These are phyloP conservation scores for Cyaniris semiargus DNA, from an alignment of 2,888 invertebrate genomes.

Conservation along the genomic window DNA sequence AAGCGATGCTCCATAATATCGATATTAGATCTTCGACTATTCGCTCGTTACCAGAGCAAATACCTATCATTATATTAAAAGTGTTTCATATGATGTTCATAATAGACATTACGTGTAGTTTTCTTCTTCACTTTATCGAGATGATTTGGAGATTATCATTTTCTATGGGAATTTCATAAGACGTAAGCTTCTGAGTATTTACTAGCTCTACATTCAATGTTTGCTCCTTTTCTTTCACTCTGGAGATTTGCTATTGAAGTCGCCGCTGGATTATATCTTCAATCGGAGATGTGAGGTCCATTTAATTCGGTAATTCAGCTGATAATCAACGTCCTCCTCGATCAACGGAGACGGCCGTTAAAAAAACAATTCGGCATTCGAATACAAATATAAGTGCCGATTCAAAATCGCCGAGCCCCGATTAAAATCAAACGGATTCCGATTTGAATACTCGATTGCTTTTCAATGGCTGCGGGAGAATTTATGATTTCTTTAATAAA, in stretches of 20 bases:
- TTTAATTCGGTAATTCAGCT: slow-evolving; percentile 8
- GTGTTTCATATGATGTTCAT: slow-evolving; percentile 25
- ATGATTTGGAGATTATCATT: not conserved
- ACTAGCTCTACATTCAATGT: not conserved
- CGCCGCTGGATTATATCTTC: slow-evolving; percentile 3
- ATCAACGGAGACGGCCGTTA: not conserved
- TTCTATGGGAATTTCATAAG: not conserved
- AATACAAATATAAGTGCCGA: slow-evolving; percentile 36
- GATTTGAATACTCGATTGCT: slow-evolving; percentile 39
- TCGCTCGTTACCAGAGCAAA: slow-evolving; percentile 52
- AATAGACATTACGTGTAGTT: not conserved
- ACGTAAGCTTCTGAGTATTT: not conserved
- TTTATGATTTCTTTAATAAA: slow-evolving; percentile 42
- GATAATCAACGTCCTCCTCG: slow-evolving; percentile 8
- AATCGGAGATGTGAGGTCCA: not conserved
- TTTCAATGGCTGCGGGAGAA: slow-evolving; percentile 33
- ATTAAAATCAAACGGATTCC: slow-evolving; percentile 42
- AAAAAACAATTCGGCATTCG: slow-evolving; percentile 26
- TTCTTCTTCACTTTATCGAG: not conserved
- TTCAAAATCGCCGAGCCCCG: slow-evolving; percentile 33
- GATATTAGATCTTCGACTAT: slow-evolving; percentile 54
- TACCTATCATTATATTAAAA: slow-evolving; percentile 38
- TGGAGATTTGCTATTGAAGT: not conserved
- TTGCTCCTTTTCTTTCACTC: not conserved
- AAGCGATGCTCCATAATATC: slow-evolving; percentile 56